A percentile compares a stretch with the other conserved stretches of the same genome.
phyloP scores from a whole-genome alignment of 2,888 invertebrate genomes.

The Allacma fusca region DNA sequence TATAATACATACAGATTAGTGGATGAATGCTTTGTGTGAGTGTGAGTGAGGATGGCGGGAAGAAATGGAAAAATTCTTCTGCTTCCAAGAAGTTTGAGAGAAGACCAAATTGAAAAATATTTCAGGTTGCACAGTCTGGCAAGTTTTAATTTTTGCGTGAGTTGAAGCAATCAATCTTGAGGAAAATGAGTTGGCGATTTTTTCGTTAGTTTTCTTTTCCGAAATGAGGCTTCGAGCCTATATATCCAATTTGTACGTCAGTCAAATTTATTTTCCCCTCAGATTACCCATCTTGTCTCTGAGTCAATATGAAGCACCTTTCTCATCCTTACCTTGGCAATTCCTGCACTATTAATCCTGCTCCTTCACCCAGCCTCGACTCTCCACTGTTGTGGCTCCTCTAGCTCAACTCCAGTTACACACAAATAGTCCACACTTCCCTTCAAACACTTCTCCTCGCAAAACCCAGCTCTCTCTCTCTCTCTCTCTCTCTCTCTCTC shows the following conservation, averaged over 20 bases:
- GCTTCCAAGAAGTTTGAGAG: constrained; percentile 7
- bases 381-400: too few species aligned
- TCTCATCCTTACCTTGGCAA: constrained; percentile 16
- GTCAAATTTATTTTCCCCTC: constrained; percentile 49
- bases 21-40: constrained; percentile 39
- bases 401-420: too few species aligned
- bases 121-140: constrained; percentile 35
- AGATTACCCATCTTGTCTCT: constrained; percentile 40
- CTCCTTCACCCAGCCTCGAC: too few species aligned
- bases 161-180: constrained; percentile 60
- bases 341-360: constrained; percentile 2
- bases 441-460: too few species aligned
- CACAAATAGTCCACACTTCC: too few species aligned
- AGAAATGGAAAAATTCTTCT: constrained; percentile 33
- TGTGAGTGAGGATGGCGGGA: constrained; percentile 27
- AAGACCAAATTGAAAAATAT: constrained; percentile 41
- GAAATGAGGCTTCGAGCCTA: constrained; percentile 18
- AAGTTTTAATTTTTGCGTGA: constrained; percentile 62
- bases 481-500: not conserved
- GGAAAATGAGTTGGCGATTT: constrained; percentile 60
- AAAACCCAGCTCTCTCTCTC: not conserved
- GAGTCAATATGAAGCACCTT: constrained; percentile 31
- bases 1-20: constrained; percentile 51
- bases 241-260: constrained; percentile 49
- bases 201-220: constrained; percentile 45